These are phyloP conservation scores for Montifringilla adamsi DNA, from an alignment of 2,113 vertebrate species.

Conservation along the genomic window DNA sequence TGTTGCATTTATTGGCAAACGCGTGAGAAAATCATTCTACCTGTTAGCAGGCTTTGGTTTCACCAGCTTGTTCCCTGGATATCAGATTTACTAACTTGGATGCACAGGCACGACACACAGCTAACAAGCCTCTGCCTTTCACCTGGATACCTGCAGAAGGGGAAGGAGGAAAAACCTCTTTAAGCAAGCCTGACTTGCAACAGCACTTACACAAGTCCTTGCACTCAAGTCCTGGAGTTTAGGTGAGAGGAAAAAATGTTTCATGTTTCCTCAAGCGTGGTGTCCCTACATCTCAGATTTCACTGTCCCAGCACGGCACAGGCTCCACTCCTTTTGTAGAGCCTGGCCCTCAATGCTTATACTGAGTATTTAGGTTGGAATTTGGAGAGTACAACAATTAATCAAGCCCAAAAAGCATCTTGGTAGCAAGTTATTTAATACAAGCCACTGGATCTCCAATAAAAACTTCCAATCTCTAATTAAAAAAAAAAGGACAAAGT, in stretches of 20 bases:
- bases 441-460: neutral
- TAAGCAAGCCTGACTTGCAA: neutral
- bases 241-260: neutral
- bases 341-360: neutral
- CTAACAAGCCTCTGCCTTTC: neutral
- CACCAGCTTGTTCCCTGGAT: neutral
- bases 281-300: neutral
- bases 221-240: neutral
- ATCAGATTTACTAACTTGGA: neutral
- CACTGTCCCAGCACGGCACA: neutral
- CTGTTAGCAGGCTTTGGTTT: neutral
- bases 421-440: neutral
- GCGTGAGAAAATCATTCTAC: neutral
- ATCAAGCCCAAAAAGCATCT: neutral
- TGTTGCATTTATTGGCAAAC: neutral
- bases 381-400: neutral
- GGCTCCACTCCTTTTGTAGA: neutral
- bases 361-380: fast-evolving
- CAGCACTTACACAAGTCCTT: neutral
- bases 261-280: neutral
- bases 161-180: neutral
- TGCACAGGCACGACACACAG: fast-evolving
- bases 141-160: neutral
- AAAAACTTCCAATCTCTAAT: neutral
- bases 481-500: neutral